Percentiles rank a stretch among this genome's conserved stretches.
Conservation (phyloP, 2,797 vertebrate species). For the Onychomys arenicola region DNA sequence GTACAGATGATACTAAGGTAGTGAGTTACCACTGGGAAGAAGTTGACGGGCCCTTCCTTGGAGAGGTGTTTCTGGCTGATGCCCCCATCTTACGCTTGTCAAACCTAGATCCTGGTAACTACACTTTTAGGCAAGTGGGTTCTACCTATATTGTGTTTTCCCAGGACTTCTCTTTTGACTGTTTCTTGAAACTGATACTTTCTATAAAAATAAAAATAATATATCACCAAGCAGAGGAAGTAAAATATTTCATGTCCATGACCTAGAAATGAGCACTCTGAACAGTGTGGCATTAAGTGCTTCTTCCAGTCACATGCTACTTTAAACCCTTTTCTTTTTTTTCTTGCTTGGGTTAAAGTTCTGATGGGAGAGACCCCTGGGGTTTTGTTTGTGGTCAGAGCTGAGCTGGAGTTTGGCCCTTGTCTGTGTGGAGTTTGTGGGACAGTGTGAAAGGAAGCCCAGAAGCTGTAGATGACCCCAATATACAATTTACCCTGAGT, state of each 20-base stretch:
- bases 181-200: not conserved
- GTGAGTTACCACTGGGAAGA: conserved; percentile 91
- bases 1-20: conserved; percentile 88
- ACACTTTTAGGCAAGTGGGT: conserved; percentile 89
- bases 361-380: not conserved
- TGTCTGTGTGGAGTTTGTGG: not conserved
- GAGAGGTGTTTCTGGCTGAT: conserved; percentile 85
- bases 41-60: conserved; percentile 87
- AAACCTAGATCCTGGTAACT: conserved; percentile 89
- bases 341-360: not conserved
- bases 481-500: not conserved
- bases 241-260: not conserved
- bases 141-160: not conserved
- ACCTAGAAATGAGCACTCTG: not conserved
- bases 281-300: not conserved
- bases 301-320: not conserved
- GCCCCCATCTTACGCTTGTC: conserved; percentile 86
- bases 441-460: not conserved
- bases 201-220: not conserved
- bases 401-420: not conserved
- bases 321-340: not conserved
- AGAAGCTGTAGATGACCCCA: fast-evolving
- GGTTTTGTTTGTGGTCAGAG: not conserved
- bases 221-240: not conserved
- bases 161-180: not conserved